phyloP scores from a whole-genome alignment of 1,140 invertebrate genomes.

The Meloidogyne floridensis region DNA sequence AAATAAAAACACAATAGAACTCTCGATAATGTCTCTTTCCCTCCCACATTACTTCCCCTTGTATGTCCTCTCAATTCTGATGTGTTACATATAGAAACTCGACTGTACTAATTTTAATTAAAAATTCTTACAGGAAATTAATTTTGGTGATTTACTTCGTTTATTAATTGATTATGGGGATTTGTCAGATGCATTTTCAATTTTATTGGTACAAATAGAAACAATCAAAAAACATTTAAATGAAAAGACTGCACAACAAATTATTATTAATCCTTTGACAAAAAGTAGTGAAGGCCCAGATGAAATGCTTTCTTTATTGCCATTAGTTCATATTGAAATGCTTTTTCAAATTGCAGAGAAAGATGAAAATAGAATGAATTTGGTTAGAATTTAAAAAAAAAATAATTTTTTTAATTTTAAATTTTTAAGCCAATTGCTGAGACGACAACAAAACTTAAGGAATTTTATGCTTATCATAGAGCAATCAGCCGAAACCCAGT shows the following conservation, averaged over 20 bases:
- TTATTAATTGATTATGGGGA: slow-evolving; percentile 48
- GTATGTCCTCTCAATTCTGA: too few species aligned
- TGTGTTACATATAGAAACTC: too few species aligned
- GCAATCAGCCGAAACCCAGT: not conserved
- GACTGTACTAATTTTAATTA: not conserved
- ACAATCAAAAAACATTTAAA: slow-evolving; percentile 17
- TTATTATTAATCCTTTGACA: slow-evolving; percentile 18
- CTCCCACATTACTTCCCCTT: too few species aligned
- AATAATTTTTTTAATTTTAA: not conserved
- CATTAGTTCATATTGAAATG: slow-evolving; percentile 39
- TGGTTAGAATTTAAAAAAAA: slow-evolving; percentile 20
- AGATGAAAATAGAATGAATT: slow-evolving; percentile 11
- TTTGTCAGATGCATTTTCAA: slow-evolving; percentile 37
- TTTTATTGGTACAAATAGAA: slow-evolving; percentile 36
- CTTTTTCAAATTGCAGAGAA: slow-evolving; percentile 41
- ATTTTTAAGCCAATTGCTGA: slow-evolving; percentile 36
- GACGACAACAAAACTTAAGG: slow-evolving; percentile 28
- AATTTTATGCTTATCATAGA: slow-evolving; percentile 18
- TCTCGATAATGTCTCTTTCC: too few species aligned
- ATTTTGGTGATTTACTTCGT: slow-evolving; percentile 46
- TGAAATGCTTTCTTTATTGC: slow-evolving; percentile 36
- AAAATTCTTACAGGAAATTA: slow-evolving; percentile 31
- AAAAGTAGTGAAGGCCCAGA: slow-evolving; percentile 13
- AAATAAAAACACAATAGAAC: too few species aligned
- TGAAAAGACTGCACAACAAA: not conserved